Percentiles rank a stretch among this genome's conserved stretches.
These are phyloP conservation scores for Scelioninae gen. 2 DNA, from an alignment of 2,888 invertebrate genomes.

Conservation along the genomic window DNA sequence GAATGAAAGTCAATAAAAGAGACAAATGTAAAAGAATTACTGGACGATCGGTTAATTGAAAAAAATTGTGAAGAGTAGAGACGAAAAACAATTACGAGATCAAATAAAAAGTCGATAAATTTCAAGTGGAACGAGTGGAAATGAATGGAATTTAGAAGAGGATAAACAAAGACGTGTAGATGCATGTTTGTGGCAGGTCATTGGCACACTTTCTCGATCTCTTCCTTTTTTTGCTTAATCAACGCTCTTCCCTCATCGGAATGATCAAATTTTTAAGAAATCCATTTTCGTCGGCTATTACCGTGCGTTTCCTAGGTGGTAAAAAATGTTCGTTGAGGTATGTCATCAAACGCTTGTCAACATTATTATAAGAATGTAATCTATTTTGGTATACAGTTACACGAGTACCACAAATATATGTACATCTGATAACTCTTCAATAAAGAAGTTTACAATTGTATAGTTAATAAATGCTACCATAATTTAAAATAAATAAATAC, in stretches of 20 bases:
- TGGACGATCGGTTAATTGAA: slow-evolving; percentile 10
- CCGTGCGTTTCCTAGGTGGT: too few species aligned
- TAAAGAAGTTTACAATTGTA: not conserved
- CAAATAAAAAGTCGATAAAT: slow-evolving; percentile 50
- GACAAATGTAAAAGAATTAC: not conserved
- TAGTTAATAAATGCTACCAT: too few species aligned
- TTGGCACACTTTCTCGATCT: slow-evolving; percentile 71
- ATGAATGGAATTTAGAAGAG: slow-evolving; percentile 58
- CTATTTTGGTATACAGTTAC: not conserved
- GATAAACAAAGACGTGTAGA: slow-evolving; percentile 58
- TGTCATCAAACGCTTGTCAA: too few species aligned
- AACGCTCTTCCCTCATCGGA: slow-evolving; percentile 44
- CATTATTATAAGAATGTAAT: not conserved
- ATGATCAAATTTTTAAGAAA: slow-evolving; percentile 37
- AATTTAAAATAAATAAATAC: too few species aligned
- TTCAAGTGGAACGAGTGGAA: slow-evolving; percentile 55
- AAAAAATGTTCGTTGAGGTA: too few species aligned
- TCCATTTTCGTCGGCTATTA: slow-evolving; percentile 16
- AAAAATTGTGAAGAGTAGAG: not conserved
- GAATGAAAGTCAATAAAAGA: slow-evolving; percentile 24
- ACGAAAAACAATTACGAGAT: slow-evolving; percentile 31
- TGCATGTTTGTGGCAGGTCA: slow-evolving; percentile 67
- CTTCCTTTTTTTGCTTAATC: slow-evolving; percentile 62
- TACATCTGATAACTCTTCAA: slow-evolving; percentile 12
- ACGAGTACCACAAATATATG: slow-evolving; percentile 9